These are phyloP conservation scores for Pelvicachromis taeniatus DNA, from an alignment of 2,113 vertebrate species.

Conservation along the genomic window DNA sequence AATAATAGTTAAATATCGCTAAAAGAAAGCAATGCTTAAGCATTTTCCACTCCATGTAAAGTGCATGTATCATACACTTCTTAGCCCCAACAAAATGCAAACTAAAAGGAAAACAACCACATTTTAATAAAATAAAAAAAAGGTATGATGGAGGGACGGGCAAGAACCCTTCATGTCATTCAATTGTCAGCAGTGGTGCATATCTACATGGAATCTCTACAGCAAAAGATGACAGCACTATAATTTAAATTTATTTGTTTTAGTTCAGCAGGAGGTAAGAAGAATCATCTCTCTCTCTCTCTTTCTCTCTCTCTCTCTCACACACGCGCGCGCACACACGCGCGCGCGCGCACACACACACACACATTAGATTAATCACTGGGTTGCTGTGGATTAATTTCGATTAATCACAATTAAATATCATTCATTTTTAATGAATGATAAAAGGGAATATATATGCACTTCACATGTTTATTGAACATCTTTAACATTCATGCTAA, in stretches of 20 bases:
- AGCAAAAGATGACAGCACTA: background rate
- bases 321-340: too few relatives aligned
- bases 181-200: background rate
- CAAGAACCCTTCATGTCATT: background rate
- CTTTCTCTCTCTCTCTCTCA: background rate
- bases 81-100: background rate
- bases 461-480: too few relatives aligned
- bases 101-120: background rate
- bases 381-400: too few relatives aligned
- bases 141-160: background rate
- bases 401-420: too few relatives aligned
- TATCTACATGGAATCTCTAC: background rate
- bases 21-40: background rate
- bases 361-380: too few relatives aligned
- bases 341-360: too few relatives aligned
- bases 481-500: too few relatives aligned
- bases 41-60: background rate
- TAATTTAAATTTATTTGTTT: background rate
- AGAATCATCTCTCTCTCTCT: background rate
- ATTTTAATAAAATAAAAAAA: background rate
- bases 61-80: too few relatives aligned
- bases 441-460: too few relatives aligned
- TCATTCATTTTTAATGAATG: too few relatives aligned
- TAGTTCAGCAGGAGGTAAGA: background rate
- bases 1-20: background rate